Conservation (phyloP, 30 jellyfish, hydroid and myxozoan genomes). For the Cassiopea andromeda region DNA sequence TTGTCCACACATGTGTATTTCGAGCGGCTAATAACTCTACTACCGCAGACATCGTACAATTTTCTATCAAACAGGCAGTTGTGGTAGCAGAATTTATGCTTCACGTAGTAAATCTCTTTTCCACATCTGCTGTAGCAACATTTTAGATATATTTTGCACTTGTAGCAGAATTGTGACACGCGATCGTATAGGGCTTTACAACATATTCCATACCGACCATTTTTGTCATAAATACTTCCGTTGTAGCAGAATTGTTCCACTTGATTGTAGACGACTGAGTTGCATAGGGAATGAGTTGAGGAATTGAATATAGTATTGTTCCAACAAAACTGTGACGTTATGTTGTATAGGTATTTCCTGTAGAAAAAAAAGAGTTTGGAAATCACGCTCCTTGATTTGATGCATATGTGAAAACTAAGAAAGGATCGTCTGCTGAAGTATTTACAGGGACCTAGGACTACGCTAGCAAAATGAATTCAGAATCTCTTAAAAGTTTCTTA, state of each 20-base stretch:
- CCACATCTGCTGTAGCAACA: slow-evolving; percentile 40
- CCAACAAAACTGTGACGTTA: slow-evolving; percentile 38
- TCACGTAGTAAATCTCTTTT: background rate
- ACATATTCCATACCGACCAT: slow-evolving; percentile 26
- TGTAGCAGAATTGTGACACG: slow-evolving; percentile 15
- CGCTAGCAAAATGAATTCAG: no score
- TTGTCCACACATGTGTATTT: slow-evolving; percentile 3
- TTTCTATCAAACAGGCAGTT: slow-evolving; percentile 17
- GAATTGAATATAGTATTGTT: slow-evolving; percentile 11
- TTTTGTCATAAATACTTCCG: slow-evolving; percentile 30
- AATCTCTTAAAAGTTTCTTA: no score
- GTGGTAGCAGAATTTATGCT: slow-evolving; percentile 26
- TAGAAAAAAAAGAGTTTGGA: background rate
- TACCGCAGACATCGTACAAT: slow-evolving; percentile 27
- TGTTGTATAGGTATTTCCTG: slow-evolving; percentile 23
- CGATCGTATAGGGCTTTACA: slow-evolving; percentile 22
- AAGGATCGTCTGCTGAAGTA: no score
- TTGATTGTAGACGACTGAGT: slow-evolving; percentile 18
- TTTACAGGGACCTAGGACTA: no score
- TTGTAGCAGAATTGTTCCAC: slow-evolving; percentile 33
- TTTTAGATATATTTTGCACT: slow-evolving; percentile 9
- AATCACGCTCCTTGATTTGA: no score
- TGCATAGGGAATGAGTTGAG: slow-evolving; percentile 22
- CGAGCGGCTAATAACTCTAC: background rate
- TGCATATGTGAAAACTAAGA: no score